Base-by-base conservation (phyloP, 2,113 vertebrate genomes). In the Tachysurus fulvidraco region DNA sequence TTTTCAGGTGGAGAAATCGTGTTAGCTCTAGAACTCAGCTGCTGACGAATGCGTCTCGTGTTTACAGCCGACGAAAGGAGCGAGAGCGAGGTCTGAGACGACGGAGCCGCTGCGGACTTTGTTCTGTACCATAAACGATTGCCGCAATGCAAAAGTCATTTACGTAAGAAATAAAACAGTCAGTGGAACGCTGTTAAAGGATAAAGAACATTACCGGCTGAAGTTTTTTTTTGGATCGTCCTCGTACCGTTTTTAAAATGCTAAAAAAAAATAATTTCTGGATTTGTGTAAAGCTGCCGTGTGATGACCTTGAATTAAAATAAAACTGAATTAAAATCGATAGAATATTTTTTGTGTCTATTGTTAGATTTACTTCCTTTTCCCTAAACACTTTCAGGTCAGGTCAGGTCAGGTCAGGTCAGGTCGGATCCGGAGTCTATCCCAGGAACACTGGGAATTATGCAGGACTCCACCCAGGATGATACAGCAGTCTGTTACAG, bases 1-100 rank as follows among this genome's bases (percentile, higher is more conserved):
- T 83, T 62, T 78, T 80, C 76, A 85, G 28, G 74, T 83, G 30
- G 44, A 87, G 65, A 80, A 83, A 88, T 76, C 2, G 13, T 55
- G 86, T 78, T 69, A 62, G 62, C 83, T 30, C 62, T 59, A 23
- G 36, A 81, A 88, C 46, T 79, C 55, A 50, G 65, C 6, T 21
- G 41, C 62, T 87, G 81, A 84, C 86, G 85, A 86, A 73, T 77
- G 74, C 19, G 23, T 46, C 60, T 52, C 41, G 14, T 25, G 62
- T 85, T 62, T 65, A 73, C 60, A 55, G 25, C 60, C 16, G 36
- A 78, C 17, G 74, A 80, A 60, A 80, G 30, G 7, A 60, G 28
- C 19, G 1, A 10, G 77, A 57, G 52, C 16, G 2, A 30, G n/a
- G 25, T 28, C 52, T 11, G 28, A 59, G 55, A 41, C 55, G 36